These are phyloP conservation scores for Neuroscelio doddi DNA, from an alignment of 2,888 invertebrate species.

Conservation along the genomic window DNA sequence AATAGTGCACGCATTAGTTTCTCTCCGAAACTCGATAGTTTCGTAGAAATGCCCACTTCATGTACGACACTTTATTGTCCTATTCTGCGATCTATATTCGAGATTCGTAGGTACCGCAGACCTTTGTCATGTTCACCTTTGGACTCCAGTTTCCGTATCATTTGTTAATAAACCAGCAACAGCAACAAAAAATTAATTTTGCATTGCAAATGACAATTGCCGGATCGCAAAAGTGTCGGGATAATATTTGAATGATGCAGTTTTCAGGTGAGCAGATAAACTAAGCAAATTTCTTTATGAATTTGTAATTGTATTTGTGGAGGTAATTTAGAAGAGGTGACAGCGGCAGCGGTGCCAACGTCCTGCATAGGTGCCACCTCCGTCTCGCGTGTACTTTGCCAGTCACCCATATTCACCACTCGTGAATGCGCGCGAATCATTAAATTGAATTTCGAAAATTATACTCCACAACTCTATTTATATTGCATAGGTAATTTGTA, in stretches of 20 bases:
- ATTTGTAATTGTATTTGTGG: slow-evolving; percentile 42
- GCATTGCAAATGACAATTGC: too few species aligned
- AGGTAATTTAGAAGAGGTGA: slow-evolving; percentile 42
- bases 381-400: slow-evolving; percentile 22
- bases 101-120: too few species aligned
- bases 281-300: slow-evolving; percentile 43
- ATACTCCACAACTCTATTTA: slow-evolving; percentile 47
- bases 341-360: slow-evolving; percentile 12
- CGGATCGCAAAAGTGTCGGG: too few species aligned
- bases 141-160: too few species aligned
- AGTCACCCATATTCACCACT: slow-evolving; percentile 26
- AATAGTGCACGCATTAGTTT: slow-evolving; percentile 6
- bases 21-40: slow-evolving; percentile 24
- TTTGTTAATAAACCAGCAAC: too few species aligned
- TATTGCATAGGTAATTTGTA: slow-evolving; percentile 50
- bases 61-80: not conserved
- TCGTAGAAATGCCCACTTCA: not conserved
- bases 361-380: slow-evolving; percentile 25
- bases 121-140: too few species aligned
- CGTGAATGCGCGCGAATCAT: slow-evolving; percentile 42
- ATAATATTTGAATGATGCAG: too few species aligned
- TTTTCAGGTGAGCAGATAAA: slow-evolving; percentile 29
- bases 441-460: slow-evolving; percentile 50
- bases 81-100: too few species aligned
- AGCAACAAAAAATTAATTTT: too few species aligned